Conservation (phyloP, 1,140 invertebrate genomes). For the Macrobrachium nipponense region DNA sequence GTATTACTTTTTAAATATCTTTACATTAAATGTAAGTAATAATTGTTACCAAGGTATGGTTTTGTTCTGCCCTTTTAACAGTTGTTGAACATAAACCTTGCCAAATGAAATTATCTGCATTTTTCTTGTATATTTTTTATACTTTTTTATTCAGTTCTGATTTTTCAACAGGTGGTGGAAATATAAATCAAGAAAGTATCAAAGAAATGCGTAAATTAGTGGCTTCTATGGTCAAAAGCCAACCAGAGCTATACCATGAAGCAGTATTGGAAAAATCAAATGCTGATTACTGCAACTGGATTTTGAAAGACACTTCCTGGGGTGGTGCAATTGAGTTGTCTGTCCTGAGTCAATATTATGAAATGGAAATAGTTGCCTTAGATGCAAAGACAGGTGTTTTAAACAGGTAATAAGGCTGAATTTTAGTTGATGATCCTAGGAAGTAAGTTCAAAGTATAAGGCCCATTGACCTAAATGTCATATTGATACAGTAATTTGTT, state of each 20-base stretch:
- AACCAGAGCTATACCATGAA: constrained; percentile 84
- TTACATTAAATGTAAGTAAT: no score
- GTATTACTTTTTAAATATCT: no score
- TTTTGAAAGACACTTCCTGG: constrained; percentile 79
- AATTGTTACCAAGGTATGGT: no score
- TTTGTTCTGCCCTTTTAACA: no score
- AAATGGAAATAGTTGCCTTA: constrained; percentile 92
- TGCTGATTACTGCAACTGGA: constrained; percentile 89
- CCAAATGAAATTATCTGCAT: not conserved
- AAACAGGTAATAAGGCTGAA: constrained; percentile 70
- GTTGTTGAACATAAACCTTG: no score
- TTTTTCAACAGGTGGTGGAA: constrained; percentile 73
- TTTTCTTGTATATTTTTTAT: not conserved
- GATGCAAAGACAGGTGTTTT: constrained; percentile 91
- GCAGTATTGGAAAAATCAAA: constrained; percentile 89
- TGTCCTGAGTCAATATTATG: constrained; percentile 89
- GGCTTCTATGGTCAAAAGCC: constrained; percentile 81
- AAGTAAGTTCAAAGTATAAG: not conserved
- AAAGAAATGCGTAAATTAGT: constrained; percentile 86
- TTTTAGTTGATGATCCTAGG: not conserved
- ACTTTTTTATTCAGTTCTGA: not conserved
- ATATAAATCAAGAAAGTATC: constrained; percentile 80
- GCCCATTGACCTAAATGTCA: no score
- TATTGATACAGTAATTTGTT: not conserved
- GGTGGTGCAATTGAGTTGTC: constrained; percentile 95